These are phyloP conservation scores for Mythimna pallens DNA, from an alignment of 2,888 invertebrate genomes.

Conservation along the genomic window DNA sequence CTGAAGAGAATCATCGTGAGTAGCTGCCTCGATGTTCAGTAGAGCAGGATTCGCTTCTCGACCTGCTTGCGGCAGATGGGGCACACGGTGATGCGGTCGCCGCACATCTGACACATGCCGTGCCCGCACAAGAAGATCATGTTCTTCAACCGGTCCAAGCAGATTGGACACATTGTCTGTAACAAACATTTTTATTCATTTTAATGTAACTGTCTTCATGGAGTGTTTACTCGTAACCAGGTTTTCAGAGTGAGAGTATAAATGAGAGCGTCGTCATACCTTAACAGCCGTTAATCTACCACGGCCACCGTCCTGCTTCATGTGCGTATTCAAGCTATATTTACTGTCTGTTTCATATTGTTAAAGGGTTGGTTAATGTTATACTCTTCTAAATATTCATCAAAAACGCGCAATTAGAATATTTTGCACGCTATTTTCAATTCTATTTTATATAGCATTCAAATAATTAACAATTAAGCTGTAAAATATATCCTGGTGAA, in stretches of 20 bases:
- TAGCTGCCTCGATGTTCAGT: conserved; percentile 77
- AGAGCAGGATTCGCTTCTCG: conserved; percentile 98
- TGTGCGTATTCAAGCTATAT: background rate
- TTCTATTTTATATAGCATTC: background rate
- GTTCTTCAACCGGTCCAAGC: conserved; percentile 98
- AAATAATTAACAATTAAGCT: background rate
- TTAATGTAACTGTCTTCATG: background rate
- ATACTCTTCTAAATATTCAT: background rate
- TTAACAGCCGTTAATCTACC: too few species aligned
- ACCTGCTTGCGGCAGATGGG: conserved; percentile 99
- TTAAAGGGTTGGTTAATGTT: background rate
- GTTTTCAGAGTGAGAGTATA: too few species aligned
- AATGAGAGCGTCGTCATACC: background rate
- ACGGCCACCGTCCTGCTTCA: background rate
- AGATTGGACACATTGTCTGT: conserved; percentile 99
- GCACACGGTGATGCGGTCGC: conserved; percentile 99
- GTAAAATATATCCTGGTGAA: too few species aligned
- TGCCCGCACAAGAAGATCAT: conserved; percentile 99
- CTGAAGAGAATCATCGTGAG: conserved; percentile 10
- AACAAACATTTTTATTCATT: conserved; percentile 76
- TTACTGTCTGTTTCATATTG: background rate
- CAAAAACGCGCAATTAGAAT: background rate
- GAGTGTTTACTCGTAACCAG: background rate
- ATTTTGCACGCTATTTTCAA: background rate
- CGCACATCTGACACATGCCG: conserved; percentile 99